phyloP scores from a whole-genome alignment of 1,140 invertebrate species.

The Meteorus sp. region DNA sequence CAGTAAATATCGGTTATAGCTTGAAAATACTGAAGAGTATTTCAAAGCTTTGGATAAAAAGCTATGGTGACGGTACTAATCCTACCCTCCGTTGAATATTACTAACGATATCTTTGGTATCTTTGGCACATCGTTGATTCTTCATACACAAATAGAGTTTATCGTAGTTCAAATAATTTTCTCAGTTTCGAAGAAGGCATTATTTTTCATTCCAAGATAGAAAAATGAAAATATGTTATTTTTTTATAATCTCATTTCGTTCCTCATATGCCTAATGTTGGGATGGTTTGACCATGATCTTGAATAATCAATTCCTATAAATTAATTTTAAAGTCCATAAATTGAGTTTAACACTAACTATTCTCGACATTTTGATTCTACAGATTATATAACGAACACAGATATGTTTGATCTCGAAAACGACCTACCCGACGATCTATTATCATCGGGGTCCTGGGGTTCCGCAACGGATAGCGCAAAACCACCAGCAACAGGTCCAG shows the following conservation, averaged over 20 bases:
- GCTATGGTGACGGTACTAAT: conserved; percentile 56
- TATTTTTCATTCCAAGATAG: background rate
- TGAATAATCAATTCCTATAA: background rate
- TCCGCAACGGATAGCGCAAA: conserved; percentile 64
- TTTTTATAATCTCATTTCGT: no score
- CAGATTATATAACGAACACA: conserved; percentile 69
- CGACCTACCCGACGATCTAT: conserved; percentile 89
- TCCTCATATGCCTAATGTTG: no score
- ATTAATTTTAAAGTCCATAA: background rate
- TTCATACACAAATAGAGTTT: conserved; percentile 10
- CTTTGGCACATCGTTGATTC: conserved; percentile 45
- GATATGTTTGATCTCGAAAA: conserved; percentile 88
- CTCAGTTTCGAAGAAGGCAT: background rate
- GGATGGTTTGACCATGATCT: conserved; percentile 3
- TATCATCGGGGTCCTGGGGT: conserved; percentile 72
- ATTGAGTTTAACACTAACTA: conserved; percentile 7
- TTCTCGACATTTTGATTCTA: conserved; percentile 32
- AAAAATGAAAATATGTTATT: conserved; percentile 1
- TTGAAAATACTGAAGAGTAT: conserved; percentile 1
- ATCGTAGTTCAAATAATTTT: background rate
- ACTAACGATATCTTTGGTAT: conserved; percentile 55
- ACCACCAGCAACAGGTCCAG: conserved; percentile 75
- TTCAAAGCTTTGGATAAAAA: conserved; percentile 24
- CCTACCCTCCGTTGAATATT: conserved; percentile 46
- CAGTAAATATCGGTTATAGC: conserved; percentile 4